Evolutionary conservation across 1,140 invertebrate genomes (phyloP).

Genomic region (Wiebesia pumilae): DNA sequence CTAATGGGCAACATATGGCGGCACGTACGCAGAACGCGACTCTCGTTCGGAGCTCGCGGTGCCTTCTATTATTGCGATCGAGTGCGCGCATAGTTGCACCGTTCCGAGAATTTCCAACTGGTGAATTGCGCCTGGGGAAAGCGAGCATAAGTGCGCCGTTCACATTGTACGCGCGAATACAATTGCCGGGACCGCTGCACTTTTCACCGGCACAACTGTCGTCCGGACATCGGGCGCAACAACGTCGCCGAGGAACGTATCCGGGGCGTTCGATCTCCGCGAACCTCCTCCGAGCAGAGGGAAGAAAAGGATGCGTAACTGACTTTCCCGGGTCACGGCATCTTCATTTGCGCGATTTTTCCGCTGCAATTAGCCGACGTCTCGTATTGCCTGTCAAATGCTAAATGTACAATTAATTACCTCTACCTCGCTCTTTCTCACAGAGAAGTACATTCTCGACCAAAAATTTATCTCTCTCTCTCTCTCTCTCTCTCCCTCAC

Average conservation of each 20-base stretch:
- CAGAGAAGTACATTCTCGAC: background rate
- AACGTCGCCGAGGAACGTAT: background rate
- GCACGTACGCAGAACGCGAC: background rate
- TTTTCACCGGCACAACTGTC: background rate
- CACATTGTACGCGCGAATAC: background rate
- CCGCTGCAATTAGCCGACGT: background rate
- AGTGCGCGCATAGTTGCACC: background rate
- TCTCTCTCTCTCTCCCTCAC: background rate
- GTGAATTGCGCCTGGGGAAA: background rate
- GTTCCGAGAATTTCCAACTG: background rate
- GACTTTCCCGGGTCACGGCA: background rate
- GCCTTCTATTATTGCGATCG: background rate
- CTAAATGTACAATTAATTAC: background rate
- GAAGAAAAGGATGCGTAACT: background rate
- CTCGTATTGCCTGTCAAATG: slow-evolving; percentile 5
- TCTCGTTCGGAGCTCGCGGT: background rate
- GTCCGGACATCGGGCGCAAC: background rate
- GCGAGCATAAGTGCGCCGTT: background rate
- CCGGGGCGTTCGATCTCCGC: too few relatives aligned
- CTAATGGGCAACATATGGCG: background rate
- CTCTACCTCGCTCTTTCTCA: background rate
- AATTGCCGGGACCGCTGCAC: background rate
- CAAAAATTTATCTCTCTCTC: background rate
- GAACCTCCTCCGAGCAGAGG: background rate
- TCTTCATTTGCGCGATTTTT: background rate